phyloP scores from a whole-genome alignment of 2,888 invertebrate species.

The Bombylius major region DNA sequence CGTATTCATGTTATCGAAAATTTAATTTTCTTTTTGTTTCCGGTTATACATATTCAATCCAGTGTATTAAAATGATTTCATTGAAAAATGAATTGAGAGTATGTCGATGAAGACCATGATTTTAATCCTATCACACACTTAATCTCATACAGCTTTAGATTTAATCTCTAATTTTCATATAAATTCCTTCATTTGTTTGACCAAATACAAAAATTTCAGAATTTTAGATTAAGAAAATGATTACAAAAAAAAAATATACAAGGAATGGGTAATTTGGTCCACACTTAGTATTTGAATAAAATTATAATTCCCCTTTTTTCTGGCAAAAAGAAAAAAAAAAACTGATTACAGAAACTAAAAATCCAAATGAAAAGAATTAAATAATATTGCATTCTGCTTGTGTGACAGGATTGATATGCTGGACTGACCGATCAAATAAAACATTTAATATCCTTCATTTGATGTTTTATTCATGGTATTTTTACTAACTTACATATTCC shows the following conservation, averaged over 20 bases:
- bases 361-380: not conserved
- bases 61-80: too few species aligned
- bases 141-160: constrained; percentile 9
- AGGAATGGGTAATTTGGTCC: constrained; percentile 6
- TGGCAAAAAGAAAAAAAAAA: too few species aligned
- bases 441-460: constrained; percentile 12
- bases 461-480: constrained; percentile 9
- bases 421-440: constrained; percentile 5
- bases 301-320: constrained; percentile 10
- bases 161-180: constrained; percentile 23
- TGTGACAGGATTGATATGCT: not conserved
- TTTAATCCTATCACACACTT: not conserved
- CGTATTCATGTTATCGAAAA: not conserved
- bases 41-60: not conserved
- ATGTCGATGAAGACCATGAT: not conserved
- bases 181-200: constrained; percentile 20
- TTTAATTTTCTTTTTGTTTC: constrained; percentile 3
- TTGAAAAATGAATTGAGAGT: too few species aligned
- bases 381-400: not conserved
- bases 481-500: too few species aligned
- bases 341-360: not conserved
- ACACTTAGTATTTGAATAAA: not conserved
- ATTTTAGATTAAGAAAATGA: not conserved
- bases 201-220: not conserved
- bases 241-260: not conserved